Evolutionary conservation across 2,113 vertebrate genomes (phyloP).

Genomic region (Pholis gunnellus): DNA sequence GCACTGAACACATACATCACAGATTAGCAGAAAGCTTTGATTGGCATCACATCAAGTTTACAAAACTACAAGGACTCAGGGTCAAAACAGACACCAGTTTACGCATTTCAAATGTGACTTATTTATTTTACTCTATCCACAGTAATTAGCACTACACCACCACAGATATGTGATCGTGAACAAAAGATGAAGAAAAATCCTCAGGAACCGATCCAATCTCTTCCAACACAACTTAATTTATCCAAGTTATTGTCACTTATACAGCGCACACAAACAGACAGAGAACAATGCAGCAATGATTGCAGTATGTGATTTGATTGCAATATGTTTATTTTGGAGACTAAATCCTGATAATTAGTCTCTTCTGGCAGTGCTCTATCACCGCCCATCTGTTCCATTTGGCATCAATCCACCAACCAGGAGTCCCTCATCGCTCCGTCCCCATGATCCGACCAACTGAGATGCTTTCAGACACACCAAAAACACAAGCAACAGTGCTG

Average conservation of each 20-base stretch:
- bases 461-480: constrained; percentile 55
- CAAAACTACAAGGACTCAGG: neutral
- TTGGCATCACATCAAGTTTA: constrained; percentile 5
- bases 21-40: constrained; percentile 38
- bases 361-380: constrained; percentile 70
- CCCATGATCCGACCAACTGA: constrained; percentile 59
- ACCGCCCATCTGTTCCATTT: constrained; percentile 75
- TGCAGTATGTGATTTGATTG: constrained; percentile 82
- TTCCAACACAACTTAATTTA: constrained; percentile 60
- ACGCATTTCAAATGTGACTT: constrained; percentile 42
- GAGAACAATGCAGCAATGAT: constrained; percentile 73
- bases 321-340: constrained; percentile 83
- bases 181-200: constrained; percentile 55
- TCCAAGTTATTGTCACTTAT: constrained; percentile 66
- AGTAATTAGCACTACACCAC: constrained; percentile 57
- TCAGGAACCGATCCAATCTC: constrained; percentile 62
- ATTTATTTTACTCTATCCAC: constrained; percentile 34
- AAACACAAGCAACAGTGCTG: constrained; percentile 51
- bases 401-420: constrained; percentile 72
- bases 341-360: constrained; percentile 79
- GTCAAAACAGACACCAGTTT: constrained; percentile 45
- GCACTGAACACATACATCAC: constrained; percentile 12
- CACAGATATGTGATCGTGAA: constrained; percentile 49
- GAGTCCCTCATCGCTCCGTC: constrained; percentile 62
- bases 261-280: constrained; percentile 23